Evolutionary conservation across 2,797 vertebrate species (phyloP).

Genomic region (Catharus ustulatus): DNA sequence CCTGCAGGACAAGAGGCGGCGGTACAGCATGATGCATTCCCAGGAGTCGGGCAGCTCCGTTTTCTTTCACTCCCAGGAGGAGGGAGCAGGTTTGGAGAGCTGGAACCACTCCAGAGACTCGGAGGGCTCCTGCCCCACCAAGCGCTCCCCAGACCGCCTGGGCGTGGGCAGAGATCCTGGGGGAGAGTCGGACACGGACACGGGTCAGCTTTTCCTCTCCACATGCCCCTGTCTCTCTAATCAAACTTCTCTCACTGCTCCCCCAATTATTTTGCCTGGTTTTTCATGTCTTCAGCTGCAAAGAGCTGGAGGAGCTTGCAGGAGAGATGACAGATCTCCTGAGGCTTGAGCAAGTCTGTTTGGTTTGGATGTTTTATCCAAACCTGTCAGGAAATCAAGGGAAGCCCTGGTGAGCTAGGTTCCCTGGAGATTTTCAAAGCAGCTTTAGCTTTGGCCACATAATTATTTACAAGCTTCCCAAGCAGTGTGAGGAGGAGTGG

Average conservation of each 20-base stretch:
- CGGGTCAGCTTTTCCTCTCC: constrained; percentile 43
- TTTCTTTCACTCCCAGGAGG: constrained; percentile 94
- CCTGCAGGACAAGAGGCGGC: constrained; percentile 86
- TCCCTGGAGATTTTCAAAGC: not conserved
- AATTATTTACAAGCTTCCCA: not conserved
- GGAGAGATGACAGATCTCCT: constrained; percentile 4
- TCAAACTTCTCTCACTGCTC: not conserved
- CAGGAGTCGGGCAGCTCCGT: constrained; percentile 91
- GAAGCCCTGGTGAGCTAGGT: not conserved
- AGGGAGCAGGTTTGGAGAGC: constrained; percentile 75
- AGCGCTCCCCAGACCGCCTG: constrained; percentile 63
- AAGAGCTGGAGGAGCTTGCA: not conserved
- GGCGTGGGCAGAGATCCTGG: constrained; percentile 61
- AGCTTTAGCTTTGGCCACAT: not conserved
- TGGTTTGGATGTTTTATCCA: constrained; percentile 12
- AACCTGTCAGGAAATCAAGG: constrained; percentile 36
- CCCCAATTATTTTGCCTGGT: not conserved
- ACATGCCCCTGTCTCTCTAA: not conserved
- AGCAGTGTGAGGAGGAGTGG: not conserved
- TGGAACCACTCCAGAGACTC: constrained; percentile 73
- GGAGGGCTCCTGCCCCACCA: constrained; percentile 30
- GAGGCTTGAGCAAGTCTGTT: not conserved
- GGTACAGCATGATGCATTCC: constrained; percentile 88
- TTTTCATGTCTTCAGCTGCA: not conserved
- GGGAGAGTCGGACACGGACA: constrained; percentile 4